Evolutionary conservation across 2,888 invertebrate species (phyloP), one percentile per base, ranked within the genome.

Genomic region (Drosophila melanosoma): DNA sequence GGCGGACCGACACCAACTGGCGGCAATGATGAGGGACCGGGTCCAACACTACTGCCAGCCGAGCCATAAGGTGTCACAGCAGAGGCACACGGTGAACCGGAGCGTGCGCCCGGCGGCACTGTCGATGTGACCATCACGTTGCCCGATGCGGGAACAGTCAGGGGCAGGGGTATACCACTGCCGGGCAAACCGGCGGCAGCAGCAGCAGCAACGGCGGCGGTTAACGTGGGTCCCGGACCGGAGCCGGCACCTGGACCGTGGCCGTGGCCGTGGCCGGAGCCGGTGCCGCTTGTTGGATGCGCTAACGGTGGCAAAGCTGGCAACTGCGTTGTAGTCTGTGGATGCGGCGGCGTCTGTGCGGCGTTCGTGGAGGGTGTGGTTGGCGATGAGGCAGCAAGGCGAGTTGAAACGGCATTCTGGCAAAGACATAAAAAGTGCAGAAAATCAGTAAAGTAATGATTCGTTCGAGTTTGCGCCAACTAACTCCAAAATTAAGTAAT

Each of bases 301-400:
- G 83, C 74, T 72, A 91, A 79, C 67, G 87, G 76, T 63, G 83
- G 79, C 80, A 81, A 59, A 63, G 88, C 75, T 57, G 78, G 77
- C 72, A 81, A 40, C 67, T 83, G 71, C 71, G 73, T 73, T 40
- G 74, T 57, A 38, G 73, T 74, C 77, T 71, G 81, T 81, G 93
- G 82, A 62, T 83, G 85, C 73, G 94, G 94, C 92, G 94, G 94
- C 92, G 94, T 94, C 94, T 93, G 94, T 82, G 85, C 89, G 69
- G 85, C 82, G 85, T 84, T 89, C 61, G 74, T 89, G 54, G 85
- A 68, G 74, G 85, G 85, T 68, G 90, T 94, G 93, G 95, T 94
- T 93, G 95, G 95, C 92, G 95, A 95, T 93, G 95, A 95, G 93
- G 95, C 95, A 94, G 95, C 95, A 92, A 94, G 94, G 94, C 95